Evolutionary conservation across 1,140 invertebrate species (phyloP).

Genomic region (Amphibalanus amphitrite): DNA sequence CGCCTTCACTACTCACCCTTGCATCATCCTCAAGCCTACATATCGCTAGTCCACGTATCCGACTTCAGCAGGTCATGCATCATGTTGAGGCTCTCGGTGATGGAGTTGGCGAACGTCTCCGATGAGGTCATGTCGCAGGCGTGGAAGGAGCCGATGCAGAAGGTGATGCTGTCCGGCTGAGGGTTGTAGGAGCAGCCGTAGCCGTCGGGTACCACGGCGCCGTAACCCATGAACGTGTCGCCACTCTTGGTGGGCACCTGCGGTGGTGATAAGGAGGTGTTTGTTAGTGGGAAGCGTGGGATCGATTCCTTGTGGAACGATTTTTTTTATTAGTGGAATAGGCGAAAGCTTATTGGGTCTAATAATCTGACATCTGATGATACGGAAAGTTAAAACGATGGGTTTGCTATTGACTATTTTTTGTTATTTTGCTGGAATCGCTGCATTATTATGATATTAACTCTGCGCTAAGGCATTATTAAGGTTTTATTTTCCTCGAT

Average conservation of each 20-base stretch:
- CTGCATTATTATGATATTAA: too few relatives aligned
- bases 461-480: too few relatives aligned
- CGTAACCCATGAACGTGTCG: conserved; percentile 84
- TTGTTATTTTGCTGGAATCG: too few relatives aligned
- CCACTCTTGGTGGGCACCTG: conserved; percentile 60
- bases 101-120: conserved; percentile 14
- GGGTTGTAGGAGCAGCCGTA: conserved; percentile 97
- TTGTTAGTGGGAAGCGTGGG: too few relatives aligned
- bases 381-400: too few relatives aligned
- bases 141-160: conserved; percentile 78
- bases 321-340: too few relatives aligned
- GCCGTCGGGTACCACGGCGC: conserved; percentile 90
- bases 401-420: too few relatives aligned
- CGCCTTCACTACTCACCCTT: too few relatives aligned
- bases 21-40: neutral
- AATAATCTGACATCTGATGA: too few relatives aligned
- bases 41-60: neutral
- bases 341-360: too few relatives aligned
- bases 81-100: conserved; percentile 17
- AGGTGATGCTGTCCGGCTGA: conserved; percentile 62
- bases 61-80: conserved; percentile 15
- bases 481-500: too few relatives aligned
- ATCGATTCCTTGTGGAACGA: too few relatives aligned
- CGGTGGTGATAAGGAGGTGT: conserved; percentile 16
- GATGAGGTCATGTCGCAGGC: conserved; percentile 53